Conservation (phyloP, 2,113 vertebrate genomes). For the Panthera tigris region DNA sequence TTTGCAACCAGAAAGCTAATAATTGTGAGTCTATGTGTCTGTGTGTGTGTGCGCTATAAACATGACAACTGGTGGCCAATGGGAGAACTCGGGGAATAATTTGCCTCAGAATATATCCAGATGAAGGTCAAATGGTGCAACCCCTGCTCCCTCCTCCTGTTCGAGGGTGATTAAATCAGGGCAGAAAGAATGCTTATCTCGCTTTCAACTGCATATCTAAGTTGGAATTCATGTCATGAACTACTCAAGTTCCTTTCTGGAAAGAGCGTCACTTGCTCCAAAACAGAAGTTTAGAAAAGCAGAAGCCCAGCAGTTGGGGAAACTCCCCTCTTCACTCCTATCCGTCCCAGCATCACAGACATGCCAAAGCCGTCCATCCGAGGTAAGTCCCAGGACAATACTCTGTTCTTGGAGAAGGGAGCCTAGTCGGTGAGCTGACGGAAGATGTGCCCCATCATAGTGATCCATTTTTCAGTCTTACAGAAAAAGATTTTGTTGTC, state of each 20-base stretch:
- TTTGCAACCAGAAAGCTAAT: neutral
- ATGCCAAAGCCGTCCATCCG: neutral
- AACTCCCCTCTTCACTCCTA: neutral
- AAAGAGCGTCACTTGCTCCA: neutral
- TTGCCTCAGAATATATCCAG: neutral
- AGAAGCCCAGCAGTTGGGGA: neutral
- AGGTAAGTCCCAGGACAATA: neutral
- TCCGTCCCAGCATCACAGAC: neutral
- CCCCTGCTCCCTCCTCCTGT: neutral
- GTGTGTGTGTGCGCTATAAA: constrained; percentile 59
- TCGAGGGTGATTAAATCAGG: fast-evolving
- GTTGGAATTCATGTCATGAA: constrained; percentile 31
- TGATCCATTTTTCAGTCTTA: neutral
- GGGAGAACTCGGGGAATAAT: neutral
- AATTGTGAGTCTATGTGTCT: neutral
- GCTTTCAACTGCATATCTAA: neutral
- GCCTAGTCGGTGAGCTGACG: neutral
- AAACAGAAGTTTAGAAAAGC: neutral
- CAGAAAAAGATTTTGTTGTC: neutral
- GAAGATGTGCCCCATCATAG: neutral
- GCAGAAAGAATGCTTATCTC: neutral
- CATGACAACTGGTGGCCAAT: constrained; percentile 74
- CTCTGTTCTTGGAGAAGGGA: neutral
- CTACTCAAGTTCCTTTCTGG: constrained; percentile 14
- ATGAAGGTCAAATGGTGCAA: neutral